Evolutionary conservation across 2,113 vertebrate genomes (phyloP).

Genomic region (Chaenocephalus aceratus): DNA sequence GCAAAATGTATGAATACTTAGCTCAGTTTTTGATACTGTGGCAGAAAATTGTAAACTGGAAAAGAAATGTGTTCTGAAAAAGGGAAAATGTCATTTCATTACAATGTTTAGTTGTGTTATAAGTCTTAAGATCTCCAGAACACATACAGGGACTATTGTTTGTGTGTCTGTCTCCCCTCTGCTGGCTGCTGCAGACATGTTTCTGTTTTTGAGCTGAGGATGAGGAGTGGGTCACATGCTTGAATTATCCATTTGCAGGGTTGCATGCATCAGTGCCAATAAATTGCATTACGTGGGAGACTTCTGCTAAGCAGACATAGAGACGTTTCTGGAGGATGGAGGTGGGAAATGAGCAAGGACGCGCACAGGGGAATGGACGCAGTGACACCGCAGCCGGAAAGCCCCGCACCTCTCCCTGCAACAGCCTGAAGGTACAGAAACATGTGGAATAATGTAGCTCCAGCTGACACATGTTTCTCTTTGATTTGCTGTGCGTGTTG

Average conservation of each 20-base stretch:
- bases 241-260: constrained; percentile 81
- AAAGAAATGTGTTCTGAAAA: constrained; percentile 28
- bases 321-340: constrained; percentile 73
- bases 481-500: not conserved
- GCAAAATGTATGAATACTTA: constrained; percentile 42
- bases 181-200: constrained; percentile 28
- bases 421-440: constrained; percentile 75
- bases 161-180: constrained; percentile 24
- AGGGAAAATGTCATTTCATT: not conserved
- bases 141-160: constrained; percentile 14
- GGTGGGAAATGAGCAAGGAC: constrained; percentile 51
- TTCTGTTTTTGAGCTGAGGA: constrained; percentile 55
- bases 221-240: constrained; percentile 80
- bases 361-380: constrained; percentile 65
- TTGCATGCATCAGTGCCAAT: constrained; percentile 77
- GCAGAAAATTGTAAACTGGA: constrained; percentile 22
- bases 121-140: constrained; percentile 20
- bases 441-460: not conserved
- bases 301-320: constrained; percentile 65
- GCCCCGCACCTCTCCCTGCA: constrained; percentile 47
- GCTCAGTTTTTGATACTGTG: constrained; percentile 20
- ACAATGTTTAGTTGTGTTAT: constrained; percentile 7
- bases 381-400: constrained; percentile 40
- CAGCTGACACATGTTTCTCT: not conserved
- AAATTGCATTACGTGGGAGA: constrained; percentile 74